Evolutionary conservation across 2,888 invertebrate genomes (phyloP).

Genomic region (Sphinx pinastri): DNA sequence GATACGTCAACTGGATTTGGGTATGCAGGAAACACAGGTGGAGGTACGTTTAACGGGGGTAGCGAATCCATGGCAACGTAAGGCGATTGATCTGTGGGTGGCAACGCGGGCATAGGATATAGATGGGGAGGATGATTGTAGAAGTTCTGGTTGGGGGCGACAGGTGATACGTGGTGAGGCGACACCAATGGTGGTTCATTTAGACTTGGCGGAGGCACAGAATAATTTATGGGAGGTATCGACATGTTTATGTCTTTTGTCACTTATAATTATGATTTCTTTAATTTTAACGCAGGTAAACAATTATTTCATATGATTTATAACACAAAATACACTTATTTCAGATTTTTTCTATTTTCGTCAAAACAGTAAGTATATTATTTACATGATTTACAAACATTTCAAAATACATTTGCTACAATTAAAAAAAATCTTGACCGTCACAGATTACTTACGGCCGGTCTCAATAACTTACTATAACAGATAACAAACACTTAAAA

Average conservation of each 20-base stretch:
- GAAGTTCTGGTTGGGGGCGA: slow-evolving; percentile 39
- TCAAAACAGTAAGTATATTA: too few relatives aligned
- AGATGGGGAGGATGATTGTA: slow-evolving; percentile 35
- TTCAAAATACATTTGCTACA: not conserved
- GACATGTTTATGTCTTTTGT: slow-evolving; percentile 53
- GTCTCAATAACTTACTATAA: too few relatives aligned
- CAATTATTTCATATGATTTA: not conserved
- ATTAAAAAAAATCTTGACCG: too few relatives aligned
- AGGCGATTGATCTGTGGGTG: slow-evolving; percentile 10
- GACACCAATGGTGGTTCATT: slow-evolving; percentile 53
- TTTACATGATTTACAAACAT: not conserved
- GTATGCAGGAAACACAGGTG: slow-evolving; percentile 39
- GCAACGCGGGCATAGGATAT: slow-evolving; percentile 28
- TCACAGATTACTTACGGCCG: too few relatives aligned
- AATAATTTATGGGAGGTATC: slow-evolving; percentile 62
- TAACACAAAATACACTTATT: not conserved
- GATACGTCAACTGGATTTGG: slow-evolving; percentile 40
- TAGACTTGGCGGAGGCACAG: slow-evolving; percentile 63
- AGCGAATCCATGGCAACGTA: slow-evolving; percentile 32
- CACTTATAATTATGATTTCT: not conserved
- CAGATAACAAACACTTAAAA: too few relatives aligned
- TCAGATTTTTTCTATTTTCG: not conserved
- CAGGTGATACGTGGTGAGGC: slow-evolving; percentile 34
- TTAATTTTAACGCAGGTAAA: not conserved
- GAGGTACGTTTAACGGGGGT: slow-evolving; percentile 46